A percentile compares a stretch with the other conserved stretches of the same genome.
Evolutionary conservation across 2,797 vertebrate genomes (phyloP).

Genomic region (Acrocephalus scirpaceus): DNA sequence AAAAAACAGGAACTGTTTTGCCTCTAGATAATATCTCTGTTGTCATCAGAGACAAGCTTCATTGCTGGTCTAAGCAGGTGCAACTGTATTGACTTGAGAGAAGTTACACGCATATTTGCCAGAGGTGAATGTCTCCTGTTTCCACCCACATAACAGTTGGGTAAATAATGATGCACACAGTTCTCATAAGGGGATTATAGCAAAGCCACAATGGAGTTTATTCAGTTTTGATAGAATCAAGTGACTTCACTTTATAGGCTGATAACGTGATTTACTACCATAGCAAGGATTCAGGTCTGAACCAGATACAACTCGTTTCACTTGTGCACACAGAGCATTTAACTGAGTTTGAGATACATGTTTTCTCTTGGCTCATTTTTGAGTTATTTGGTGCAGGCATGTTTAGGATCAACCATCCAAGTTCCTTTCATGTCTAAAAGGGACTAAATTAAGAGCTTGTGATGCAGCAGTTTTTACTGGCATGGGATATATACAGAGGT

Average conservation of each 20-base stretch:
- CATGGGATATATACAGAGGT: constrained; percentile 16
- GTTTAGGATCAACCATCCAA: constrained; percentile 8
- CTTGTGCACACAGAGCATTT: constrained; percentile 15
- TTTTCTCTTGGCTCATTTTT: constrained; percentile 20
- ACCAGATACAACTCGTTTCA: constrained; percentile 32
- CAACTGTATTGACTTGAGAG: constrained; percentile 7
- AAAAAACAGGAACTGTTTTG: constrained; percentile 42
- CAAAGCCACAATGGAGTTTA: constrained; percentile 49
- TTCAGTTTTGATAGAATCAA: constrained; percentile 65
- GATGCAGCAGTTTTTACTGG: constrained; percentile 62
- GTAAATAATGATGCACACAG: constrained; percentile 59
- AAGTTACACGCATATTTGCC: background rate
- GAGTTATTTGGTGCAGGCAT: background rate
- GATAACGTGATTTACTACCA: constrained; percentile 37
- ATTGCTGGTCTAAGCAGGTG: constrained; percentile 25
- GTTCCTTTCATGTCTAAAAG: constrained; percentile 19
- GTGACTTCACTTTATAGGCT: constrained; percentile 45
- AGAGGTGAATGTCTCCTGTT: constrained; percentile 41
- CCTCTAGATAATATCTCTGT: constrained; percentile 20
- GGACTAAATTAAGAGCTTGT: constrained; percentile 53
- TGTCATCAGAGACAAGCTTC: constrained; percentile 26
- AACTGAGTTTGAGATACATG: background rate
- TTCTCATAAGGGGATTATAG: constrained; percentile 62
- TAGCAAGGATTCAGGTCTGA: constrained; percentile 7
- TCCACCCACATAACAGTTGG: constrained; percentile 59